phyloP scores from a whole-genome alignment of 2,888 invertebrate genomes.

The Macaria notata region DNA sequence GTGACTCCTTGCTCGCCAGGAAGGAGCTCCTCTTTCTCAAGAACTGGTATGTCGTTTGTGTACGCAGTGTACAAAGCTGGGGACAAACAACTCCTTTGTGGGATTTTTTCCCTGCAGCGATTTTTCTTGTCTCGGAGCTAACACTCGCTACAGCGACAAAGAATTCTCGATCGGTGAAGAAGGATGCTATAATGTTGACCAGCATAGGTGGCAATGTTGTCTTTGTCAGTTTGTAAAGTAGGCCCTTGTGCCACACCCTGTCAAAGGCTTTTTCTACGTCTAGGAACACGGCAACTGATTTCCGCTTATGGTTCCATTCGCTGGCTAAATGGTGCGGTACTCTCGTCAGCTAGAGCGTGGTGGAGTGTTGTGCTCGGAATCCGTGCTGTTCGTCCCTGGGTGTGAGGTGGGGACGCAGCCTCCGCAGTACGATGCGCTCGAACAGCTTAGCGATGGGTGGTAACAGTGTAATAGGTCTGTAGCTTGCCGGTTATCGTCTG shows the following conservation, averaged over 20 bases:
- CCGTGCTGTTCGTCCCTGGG: no score
- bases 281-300: no score
- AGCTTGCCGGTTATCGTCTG: no score
- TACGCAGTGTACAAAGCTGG: constrained; percentile 27
- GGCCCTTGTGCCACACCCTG: constrained; percentile 12
- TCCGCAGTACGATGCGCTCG: no score
- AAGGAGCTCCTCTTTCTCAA: constrained; percentile 1
- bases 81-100: constrained; percentile 13
- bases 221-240: constrained; percentile 34
- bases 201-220: constrained; percentile 17
- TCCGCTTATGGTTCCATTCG: no score
- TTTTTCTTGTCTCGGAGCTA: neutral
- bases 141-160: constrained; percentile 26
- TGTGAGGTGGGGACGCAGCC: no score
- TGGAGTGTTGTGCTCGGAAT: no score
- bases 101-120: constrained; percentile 2
- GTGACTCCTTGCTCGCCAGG: neutral
- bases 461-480: no score
- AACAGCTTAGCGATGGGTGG: no score
- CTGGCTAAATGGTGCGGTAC: no score
- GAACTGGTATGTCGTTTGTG: constrained; percentile 32
- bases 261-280: no score
- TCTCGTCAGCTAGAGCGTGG: no score
- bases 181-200: constrained; percentile 25
- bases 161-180: constrained; percentile 27